These are phyloP conservation scores for Liopterus haemorrhoidalis DNA, from an alignment of 2,888 invertebrate genomes.

Conservation along the genomic window DNA sequence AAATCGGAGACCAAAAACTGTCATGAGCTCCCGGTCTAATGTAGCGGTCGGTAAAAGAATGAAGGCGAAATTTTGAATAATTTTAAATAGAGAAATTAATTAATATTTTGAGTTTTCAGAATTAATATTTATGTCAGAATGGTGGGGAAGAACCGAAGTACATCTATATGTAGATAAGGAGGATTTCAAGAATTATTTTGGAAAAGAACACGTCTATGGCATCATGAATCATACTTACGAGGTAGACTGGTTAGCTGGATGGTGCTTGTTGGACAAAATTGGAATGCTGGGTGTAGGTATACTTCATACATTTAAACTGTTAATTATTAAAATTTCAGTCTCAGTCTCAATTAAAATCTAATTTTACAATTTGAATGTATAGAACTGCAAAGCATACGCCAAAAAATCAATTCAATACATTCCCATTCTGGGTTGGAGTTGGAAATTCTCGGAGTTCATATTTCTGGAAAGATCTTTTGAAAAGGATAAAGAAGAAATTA, in stretches of 20 bases:
- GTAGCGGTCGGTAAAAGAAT: too few species aligned
- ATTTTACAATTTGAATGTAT: conserved; percentile 74
- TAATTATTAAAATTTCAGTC: too few species aligned
- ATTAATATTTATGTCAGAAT: conserved; percentile 76
- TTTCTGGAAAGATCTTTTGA: conserved; percentile 82
- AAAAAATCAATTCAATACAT: conserved; percentile 83
- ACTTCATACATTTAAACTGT: conserved; percentile 20
- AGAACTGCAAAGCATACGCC: conserved; percentile 82
- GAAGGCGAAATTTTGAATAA: too few species aligned
- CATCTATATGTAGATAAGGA: conserved; percentile 67
- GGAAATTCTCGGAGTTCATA: conserved; percentile 85
- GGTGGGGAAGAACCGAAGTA: conserved; percentile 74
- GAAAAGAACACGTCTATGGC: conserved; percentile 77
- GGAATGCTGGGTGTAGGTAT: conserved; percentile 67
- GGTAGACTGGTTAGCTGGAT: conserved; percentile 86
- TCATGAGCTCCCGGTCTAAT: too few species aligned
- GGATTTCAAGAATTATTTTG: conserved; percentile 64
- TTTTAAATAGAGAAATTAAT: neutral
- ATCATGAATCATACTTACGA: conserved; percentile 88
- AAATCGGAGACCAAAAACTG: too few species aligned
- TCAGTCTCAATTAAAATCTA: conserved; percentile 20
- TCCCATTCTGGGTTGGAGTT: conserved; percentile 88
- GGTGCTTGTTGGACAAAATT: conserved; percentile 74
- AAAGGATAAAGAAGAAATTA: conserved; percentile 74
- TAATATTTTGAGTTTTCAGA: neutral